Evolutionary conservation across 2,888 invertebrate species (phyloP), one percentile per base, ranked within the genome.

Genomic region (Pristionchus arcanus): DNA sequence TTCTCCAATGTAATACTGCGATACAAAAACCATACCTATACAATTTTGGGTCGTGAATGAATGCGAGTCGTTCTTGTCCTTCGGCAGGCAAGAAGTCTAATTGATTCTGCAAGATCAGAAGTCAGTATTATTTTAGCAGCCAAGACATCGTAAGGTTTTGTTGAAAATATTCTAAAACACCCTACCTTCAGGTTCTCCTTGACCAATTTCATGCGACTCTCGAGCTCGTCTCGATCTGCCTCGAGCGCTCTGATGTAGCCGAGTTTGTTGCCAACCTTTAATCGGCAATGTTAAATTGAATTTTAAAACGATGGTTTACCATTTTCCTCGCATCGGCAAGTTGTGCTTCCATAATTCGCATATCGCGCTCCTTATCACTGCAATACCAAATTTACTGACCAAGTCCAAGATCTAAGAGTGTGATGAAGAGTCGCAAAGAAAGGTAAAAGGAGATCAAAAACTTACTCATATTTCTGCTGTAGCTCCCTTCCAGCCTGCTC

Each of bases 281-380:
- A 88, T 37, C 21, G 25, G 28, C 31, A 21, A 21, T 5, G 37
- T n/a, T 4, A 53, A 53, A 25, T 42, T 53, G 19, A 28, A 49
- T 34, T 25, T 31, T 9, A 4, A 34, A 63, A 83, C 9, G 21
- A 77, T 37, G 0, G 42, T 11, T 13, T 63, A 93, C 89, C 89
- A 92, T 91, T 68, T 90, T 90, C 25, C 92, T 87, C 15, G 92
- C 92, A 42, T 93, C 93, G 53, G 90, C 91, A 49, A 93, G 88
- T 66, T 93, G 92, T 7, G 91, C 90, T 25, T 91, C 89, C 53
- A 90, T 87, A 84, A 90, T 37, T 49, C 87, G 90, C 13, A 90
- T 71, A 63, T 91, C 90, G 34, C 89, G 90, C 3, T 90, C 90
- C 34, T 90, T 90, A 84, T 92, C 91, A 37, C 91, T 91, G 77